Base-by-base conservation (phyloP, 2,797 vertebrate species). In the Sparus aurata region DNA sequence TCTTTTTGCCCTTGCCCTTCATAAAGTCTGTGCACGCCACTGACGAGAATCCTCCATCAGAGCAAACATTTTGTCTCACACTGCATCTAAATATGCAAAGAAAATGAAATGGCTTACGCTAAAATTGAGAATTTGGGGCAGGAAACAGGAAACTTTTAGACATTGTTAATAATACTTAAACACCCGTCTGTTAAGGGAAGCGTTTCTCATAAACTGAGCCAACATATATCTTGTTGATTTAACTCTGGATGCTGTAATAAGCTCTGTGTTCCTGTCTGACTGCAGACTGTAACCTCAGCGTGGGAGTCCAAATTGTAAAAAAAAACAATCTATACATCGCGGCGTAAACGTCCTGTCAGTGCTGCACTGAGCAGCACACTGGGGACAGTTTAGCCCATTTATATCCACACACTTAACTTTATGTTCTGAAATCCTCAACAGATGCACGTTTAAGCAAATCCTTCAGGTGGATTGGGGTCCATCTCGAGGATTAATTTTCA, bases 401-500 rank as follows among this genome's bases (percentile, higher is more conserved):
- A 41, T 34, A 75, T 66, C 50, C 47, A 20, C 45, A 15, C 16
- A 50, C 20, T 50, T 49, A 12, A 0, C 12, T 60, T 55, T 54
- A 30, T 50, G 18, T 79, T 54, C 16, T 68, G 41, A 27, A 63
- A 63, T n/a, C 50, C 20, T 64, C 22, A 41, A 12, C 57, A 69
- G 50, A 81, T 61, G 43, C 12, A n/a, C 9, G 30, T 69, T 47
- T 60, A 66, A 63, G 25, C 12, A 64, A 41, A 58, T 41, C 55
- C 22, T 15, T 49, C 15, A 23, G 34, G 2, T 53, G 5, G 64
- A n/a, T 27, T 73, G 27, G 17, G 25, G 66, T 46, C 47, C n/a
- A 70, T 77, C 52, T 41, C 9, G 57, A 27, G 27, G 45, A 72
- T 79, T 58, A 2, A 59, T 76, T 49, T 78, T 22, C 10, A 7